phyloP scores from a whole-genome alignment of 1,140 invertebrate genomes.

The Lucilia sericata region DNA sequence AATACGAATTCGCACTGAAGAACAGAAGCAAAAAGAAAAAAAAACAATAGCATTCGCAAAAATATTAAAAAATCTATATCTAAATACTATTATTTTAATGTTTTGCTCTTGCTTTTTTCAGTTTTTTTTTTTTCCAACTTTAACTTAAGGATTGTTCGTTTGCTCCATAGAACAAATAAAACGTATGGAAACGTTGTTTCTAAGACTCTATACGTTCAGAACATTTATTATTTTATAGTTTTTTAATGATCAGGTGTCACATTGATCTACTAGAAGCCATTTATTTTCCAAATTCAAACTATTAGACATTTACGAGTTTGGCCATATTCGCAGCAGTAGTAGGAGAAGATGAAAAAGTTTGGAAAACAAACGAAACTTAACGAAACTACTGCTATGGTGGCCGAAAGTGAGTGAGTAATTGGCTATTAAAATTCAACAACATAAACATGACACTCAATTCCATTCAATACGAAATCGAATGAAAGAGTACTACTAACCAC shows the following conservation, averaged over 20 bases:
- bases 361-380: neutral
- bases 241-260: constrained; percentile 43
- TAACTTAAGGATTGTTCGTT: constrained; percentile 7
- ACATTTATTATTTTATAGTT: constrained; percentile 42
- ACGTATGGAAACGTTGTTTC: neutral
- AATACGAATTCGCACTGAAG: neutral
- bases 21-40: neutral
- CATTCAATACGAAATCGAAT: neutral
- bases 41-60: constrained; percentile 20
- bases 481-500: neutral
- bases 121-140: neutral
- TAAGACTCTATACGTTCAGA: neutral
- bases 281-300: constrained; percentile 19
- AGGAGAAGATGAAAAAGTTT: neutral
- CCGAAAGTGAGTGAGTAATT: constrained; percentile 39
- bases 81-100: too few species aligned
- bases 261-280: constrained; percentile 35
- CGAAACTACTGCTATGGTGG: constrained; percentile 13
- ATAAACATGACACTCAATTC: constrained; percentile 28
- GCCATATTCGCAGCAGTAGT: too few species aligned
- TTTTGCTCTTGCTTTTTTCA: too few species aligned
- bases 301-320: neutral
- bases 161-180: neutral
- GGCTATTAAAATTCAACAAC: constrained; percentile 41
- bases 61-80: neutral